These are phyloP conservation scores for Gouania willdenowi DNA, from an alignment of 2,797 vertebrate species.

Conservation along the genomic window DNA sequence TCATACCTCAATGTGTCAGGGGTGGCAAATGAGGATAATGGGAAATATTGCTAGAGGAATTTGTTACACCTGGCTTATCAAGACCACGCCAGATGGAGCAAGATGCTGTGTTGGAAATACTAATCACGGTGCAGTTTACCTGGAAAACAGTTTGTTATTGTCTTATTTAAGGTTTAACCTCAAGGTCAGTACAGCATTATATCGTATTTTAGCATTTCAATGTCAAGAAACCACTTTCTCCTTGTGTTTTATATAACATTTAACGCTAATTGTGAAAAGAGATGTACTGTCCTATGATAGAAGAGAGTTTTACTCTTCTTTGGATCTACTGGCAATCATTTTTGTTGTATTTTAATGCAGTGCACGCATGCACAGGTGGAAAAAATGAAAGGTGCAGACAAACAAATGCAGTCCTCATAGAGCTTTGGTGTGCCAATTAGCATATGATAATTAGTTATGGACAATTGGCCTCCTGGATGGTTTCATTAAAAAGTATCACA, in stretches of 20 bases:
- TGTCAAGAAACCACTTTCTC: background rate
- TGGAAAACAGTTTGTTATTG: slow-evolving; percentile 16
- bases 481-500: slow-evolving; percentile 73
- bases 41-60: slow-evolving; percentile 41
- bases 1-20: slow-evolving; percentile 18
- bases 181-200: slow-evolving; percentile 15
- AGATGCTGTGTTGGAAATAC: slow-evolving; percentile 35
- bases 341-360: slow-evolving; percentile 50
- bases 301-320: too few relatives aligned
- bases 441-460: slow-evolving; percentile 78
- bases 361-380: slow-evolving; percentile 21
- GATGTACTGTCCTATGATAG: too few relatives aligned
- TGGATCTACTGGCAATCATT: too few relatives aligned
- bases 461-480: slow-evolving; percentile 73
- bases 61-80: slow-evolving; percentile 44
- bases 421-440: slow-evolving; percentile 63
- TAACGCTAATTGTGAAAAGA: too few relatives aligned
- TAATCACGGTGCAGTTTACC: slow-evolving; percentile 28
- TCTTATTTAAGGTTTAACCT: slow-evolving; percentile 4
- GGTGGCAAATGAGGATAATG: slow-evolving; percentile 39
- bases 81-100: slow-evolving; percentile 13
- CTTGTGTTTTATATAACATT: too few relatives aligned
- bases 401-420: slow-evolving; percentile 51
- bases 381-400: slow-evolving; percentile 33
- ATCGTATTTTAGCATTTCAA: too few relatives aligned